These are phyloP conservation scores for Synergus japonicus DNA, from an alignment of 2,888 invertebrate species.

Conservation along the genomic window DNA sequence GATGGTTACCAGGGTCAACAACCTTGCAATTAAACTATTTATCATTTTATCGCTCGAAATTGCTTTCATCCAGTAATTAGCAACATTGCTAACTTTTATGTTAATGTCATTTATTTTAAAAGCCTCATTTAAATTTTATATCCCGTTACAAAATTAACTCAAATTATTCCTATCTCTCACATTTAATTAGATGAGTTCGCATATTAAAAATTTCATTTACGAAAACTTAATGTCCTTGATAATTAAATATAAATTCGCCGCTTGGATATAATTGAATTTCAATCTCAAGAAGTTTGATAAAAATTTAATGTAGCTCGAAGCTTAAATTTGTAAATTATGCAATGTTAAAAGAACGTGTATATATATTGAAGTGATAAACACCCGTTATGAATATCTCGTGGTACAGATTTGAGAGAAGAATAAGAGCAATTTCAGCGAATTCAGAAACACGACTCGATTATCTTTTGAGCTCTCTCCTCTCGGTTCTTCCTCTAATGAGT, in stretches of 20 bases:
- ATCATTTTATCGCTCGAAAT: constrained; percentile 35
- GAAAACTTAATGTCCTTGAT: too few species aligned
- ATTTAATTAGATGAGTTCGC: background rate
- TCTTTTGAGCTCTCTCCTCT: constrained; percentile 14
- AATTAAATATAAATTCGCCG: too few species aligned
- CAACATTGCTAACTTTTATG: background rate
- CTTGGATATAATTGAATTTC: too few species aligned
- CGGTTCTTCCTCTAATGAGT: constrained; percentile 60
- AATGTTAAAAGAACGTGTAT: background rate
- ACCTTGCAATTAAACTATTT: constrained; percentile 34
- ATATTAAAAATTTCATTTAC: background rate
- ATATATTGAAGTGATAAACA: background rate
- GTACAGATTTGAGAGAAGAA: constrained; percentile 16
- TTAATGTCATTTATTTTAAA: background rate
- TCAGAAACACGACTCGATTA: constrained; percentile 35
- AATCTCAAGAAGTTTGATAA: too few species aligned
- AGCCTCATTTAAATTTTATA: background rate
- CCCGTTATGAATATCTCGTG: background rate
- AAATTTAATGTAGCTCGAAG: background rate
- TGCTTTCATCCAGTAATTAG: constrained; percentile 30
- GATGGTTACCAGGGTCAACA: constrained; percentile 23
- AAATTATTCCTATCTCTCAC: background rate
- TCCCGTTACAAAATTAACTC: background rate
- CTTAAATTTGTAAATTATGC: background rate
- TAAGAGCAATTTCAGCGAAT: constrained; percentile 10